A percentile compares a stretch with the other conserved stretches of the same genome.
phyloP scores from a whole-genome alignment of 1,140 invertebrate species.

The Drosophila ogumai region DNA sequence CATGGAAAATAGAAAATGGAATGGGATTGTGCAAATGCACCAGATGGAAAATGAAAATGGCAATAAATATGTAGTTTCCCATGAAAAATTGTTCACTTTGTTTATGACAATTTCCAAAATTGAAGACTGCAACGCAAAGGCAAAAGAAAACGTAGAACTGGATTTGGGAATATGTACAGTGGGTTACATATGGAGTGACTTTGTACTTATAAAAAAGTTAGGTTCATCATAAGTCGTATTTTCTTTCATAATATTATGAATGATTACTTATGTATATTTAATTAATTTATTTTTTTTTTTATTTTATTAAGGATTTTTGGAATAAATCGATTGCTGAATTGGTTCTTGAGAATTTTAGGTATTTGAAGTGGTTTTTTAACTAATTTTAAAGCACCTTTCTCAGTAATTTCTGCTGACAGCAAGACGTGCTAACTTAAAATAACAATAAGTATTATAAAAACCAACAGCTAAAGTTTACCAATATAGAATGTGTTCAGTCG shows the following conservation, averaged over 20 bases:
- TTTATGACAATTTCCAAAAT: slow-evolving; percentile 50
- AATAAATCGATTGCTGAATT: not conserved
- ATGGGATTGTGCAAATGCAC: slow-evolving; percentile 15
- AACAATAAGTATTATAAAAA: not conserved
- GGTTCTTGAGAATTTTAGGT: not conserved
- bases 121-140: slow-evolving; percentile 6
- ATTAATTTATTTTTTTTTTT: not conserved
- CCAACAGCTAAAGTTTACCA: no score
- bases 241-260: not conserved
- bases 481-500: not conserved
- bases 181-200: not conserved
- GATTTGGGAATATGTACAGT: slow-evolving; percentile 22
- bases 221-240: no score
- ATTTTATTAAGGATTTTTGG: not conserved
- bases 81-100: slow-evolving; percentile 50
- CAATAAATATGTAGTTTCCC: slow-evolving; percentile 31
- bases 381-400: not conserved
- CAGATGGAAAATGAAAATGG: slow-evolving; percentile 36
- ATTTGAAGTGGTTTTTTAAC: not conserved
- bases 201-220: not conserved
- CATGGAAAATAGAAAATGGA: slow-evolving; percentile 32
- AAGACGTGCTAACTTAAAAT: no score
- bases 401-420: not conserved
- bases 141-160: slow-evolving; percentile 1
- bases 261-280: not conserved